A percentile compares a stretch with the other conserved stretches of the same genome.
Conservation (phyloP, 2,113 vertebrate genomes). For the Rynchops niger region DNA sequence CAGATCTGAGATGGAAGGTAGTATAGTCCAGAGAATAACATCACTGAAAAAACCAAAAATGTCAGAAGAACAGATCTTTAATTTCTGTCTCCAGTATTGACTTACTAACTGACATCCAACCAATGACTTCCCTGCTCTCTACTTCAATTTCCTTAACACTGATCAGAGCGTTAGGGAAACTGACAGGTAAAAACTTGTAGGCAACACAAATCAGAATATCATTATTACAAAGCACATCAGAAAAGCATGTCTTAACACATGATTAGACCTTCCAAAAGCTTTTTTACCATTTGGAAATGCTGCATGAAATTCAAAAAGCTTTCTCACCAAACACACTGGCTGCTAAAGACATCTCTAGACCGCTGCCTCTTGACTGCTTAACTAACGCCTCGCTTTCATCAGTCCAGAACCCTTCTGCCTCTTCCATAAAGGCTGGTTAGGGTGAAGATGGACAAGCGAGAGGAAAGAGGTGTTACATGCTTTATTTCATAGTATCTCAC, state of each 20-base stretch:
- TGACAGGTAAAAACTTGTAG: neutral
- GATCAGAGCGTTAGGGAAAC: neutral
- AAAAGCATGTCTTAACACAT: neutral
- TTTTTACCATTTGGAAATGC: neutral
- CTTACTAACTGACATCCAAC: neutral
- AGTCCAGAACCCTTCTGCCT: neutral
- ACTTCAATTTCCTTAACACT: neutral
- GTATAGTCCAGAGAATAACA: neutral
- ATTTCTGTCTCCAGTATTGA: neutral
- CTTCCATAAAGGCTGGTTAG: neutral
- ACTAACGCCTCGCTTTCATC: neutral
- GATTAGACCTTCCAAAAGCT: neutral
- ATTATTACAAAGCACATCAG: neutral
- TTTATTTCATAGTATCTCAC: neutral
- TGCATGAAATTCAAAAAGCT: neutral
- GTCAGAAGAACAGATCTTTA: neutral
- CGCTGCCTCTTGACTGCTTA: neutral
- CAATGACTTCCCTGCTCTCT: neutral
- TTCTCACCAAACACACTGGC: neutral
- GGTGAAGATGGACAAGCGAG: neutral
- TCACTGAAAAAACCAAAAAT: neutral
- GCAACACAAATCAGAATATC: neutral
- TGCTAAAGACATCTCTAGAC: neutral
- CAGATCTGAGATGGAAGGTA: neutral
- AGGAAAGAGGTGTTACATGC: neutral